Evolutionary conservation across 2,797 vertebrate genomes (phyloP).

Genomic region (Microchirus variegatus): DNA sequence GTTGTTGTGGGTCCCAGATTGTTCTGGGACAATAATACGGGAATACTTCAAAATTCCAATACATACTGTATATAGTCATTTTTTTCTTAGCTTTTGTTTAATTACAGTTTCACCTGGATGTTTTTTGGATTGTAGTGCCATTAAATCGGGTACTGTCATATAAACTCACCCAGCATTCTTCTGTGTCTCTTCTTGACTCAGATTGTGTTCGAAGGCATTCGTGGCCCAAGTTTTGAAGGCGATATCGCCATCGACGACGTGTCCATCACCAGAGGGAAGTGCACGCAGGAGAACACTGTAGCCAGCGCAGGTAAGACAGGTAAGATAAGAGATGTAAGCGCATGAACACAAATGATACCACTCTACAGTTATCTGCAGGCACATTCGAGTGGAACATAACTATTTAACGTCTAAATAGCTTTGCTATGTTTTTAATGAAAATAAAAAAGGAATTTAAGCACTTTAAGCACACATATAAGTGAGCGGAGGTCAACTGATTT

Average conservation of each 20-base stretch:
- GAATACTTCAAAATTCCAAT: conserved; percentile 3
- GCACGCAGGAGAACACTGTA: conserved; percentile 82
- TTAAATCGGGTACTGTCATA: not conserved
- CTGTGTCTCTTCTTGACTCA: conserved; percentile 56
- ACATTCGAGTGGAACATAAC: not conserved
- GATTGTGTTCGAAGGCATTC: conserved; percentile 96
- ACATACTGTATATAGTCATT: not conserved
- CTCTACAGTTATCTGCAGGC: not conserved
- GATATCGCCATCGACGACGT: conserved; percentile 97
- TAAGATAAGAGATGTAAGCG: conserved; percentile 57
- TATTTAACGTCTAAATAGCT: not conserved
- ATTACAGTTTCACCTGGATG: not conserved
- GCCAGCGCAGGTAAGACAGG: conserved; percentile 84
- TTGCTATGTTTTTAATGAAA: conserved; percentile 4
- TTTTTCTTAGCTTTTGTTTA: conserved; percentile 3
- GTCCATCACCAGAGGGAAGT: conserved; percentile 93
- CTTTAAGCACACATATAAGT: conserved; percentile 18
- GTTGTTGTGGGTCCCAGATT: conserved; percentile 31
- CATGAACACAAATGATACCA: too few relatives aligned
- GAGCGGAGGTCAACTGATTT: conserved; percentile 17
- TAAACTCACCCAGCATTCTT: too few relatives aligned
- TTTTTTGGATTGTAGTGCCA: not conserved
- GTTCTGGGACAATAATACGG: conserved; percentile 21
- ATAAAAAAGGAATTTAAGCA: too few relatives aligned
- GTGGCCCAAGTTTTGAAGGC: conserved; percentile 90